A percentile compares a stretch with the other conserved stretches of the same genome.
phyloP scores from a whole-genome alignment of 2,113 vertebrate species.

The Microtus richardsoni region DNA sequence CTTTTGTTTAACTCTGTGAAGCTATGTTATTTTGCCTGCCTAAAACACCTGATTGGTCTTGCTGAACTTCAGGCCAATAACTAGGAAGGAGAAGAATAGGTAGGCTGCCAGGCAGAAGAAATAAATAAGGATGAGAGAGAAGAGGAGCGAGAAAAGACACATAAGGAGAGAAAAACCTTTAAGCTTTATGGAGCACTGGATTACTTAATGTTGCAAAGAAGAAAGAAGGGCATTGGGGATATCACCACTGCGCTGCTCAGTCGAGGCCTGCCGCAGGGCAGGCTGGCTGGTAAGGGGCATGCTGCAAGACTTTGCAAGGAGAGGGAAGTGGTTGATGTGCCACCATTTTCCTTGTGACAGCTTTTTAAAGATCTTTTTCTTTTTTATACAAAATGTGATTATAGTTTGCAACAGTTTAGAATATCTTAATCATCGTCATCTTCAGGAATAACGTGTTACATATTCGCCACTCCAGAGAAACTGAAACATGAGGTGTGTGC shows the following conservation, averaged over 20 bases:
- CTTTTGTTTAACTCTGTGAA: neutral
- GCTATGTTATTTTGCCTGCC: neutral
- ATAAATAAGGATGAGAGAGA: neutral
- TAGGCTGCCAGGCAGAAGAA: neutral
- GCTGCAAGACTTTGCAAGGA: neutral
- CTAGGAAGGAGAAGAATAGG: neutral
- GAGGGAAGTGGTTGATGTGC: neutral
- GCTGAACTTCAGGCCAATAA: neutral
- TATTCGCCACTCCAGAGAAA: slow-evolving; percentile 22
- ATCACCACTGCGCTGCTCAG: neutral
- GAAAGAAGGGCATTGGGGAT: neutral
- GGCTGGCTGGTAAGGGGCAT: neutral
- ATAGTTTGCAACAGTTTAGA: neutral
- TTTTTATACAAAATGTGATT: slow-evolving; percentile 26
- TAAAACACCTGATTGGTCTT: neutral
- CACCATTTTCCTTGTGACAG: neutral
- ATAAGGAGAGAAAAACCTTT: neutral
- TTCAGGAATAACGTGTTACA: slow-evolving; percentile 12
- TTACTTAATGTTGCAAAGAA: neutral
- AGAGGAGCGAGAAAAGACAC: neutral
- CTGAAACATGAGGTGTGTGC: slow-evolving; percentile 29
- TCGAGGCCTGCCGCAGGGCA: neutral
- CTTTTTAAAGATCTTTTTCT: neutral
- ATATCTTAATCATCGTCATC: slow-evolving; percentile 14
- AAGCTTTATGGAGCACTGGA: neutral